Conservation (phyloP, 1,140 invertebrate species). For the Caerostris extrusa region DNA sequence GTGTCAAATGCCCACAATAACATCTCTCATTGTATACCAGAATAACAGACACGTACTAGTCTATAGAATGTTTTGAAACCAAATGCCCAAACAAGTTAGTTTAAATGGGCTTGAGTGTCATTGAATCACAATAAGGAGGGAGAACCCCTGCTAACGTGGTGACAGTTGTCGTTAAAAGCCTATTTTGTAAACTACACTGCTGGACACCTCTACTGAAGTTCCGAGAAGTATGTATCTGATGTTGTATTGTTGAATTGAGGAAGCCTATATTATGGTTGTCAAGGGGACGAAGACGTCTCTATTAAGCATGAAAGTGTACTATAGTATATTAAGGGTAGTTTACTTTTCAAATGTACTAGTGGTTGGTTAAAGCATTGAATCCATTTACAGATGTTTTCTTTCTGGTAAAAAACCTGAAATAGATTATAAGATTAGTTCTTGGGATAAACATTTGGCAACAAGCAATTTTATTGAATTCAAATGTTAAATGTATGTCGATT, state of each 20-base stretch:
- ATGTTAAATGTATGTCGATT: no score
- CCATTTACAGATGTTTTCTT: no score
- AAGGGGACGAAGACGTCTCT: neutral
- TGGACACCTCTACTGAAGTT: constrained; percentile 4
- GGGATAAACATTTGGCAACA: no score
- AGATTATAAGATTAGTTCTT: no score
- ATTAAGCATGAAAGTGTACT: neutral
- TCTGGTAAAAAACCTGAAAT: no score
- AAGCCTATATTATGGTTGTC: constrained; percentile 32
- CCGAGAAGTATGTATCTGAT: constrained; percentile 16
- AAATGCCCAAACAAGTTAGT: constrained; percentile 64
- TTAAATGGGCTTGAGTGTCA: constrained; percentile 57
- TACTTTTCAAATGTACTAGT: neutral
- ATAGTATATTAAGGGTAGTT: neutral
- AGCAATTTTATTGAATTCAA: no score
- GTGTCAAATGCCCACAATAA: constrained; percentile 58
- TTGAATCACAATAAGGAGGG: constrained; percentile 31
- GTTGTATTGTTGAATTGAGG: neutral
- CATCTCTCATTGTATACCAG: constrained; percentile 20
- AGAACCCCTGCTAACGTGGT: neutral
- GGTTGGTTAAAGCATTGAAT: no score
- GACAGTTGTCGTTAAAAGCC: constrained; percentile 65
- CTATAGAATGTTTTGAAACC: constrained; percentile 48
- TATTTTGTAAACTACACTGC: constrained; percentile 64
- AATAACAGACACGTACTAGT: constrained; percentile 44